Evolutionary conservation across 1,140 invertebrate genomes (phyloP), one percentile per base, ranked within the genome.

Genomic region (Chrysopa pallens): DNA sequence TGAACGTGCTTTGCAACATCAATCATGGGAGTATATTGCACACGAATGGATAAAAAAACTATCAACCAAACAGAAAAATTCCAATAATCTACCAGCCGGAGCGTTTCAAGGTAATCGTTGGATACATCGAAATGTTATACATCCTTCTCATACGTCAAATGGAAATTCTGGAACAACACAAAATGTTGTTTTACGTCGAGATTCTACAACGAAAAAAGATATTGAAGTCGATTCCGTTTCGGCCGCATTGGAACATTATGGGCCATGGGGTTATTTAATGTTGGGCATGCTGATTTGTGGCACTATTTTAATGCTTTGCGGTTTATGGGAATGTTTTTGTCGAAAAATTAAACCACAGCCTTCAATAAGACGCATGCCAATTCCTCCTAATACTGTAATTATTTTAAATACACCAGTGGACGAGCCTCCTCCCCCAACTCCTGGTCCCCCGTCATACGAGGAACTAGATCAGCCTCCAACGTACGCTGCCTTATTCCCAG

Each of bases 211-310:
- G 43, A n/a, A 48, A 45, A 31, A 46, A 47, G 13, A 47, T 43
- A 6, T 33, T 6, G 31, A 11, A 11, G n/a, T 11, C 3, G 63
- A 62, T 1, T 61, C 58, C 7, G 46, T 63, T 17, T 57, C 58
- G 9, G 62, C 62, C 23, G 64, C 64, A 36, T 54, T 76, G 36
- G 67, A 69, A 39, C 72, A 72, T 39, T 74, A 75, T 49, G 73
- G 73, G 4, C 72, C 73, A 0, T 75, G 73, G 73, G 72, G 72
- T 48, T 75, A 75, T 47, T 60, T 75, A 17, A 72, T 75, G 51
- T 63, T 75, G 37, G 73, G 72, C 17, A 74, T 75, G 67, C 56
- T 76, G 35, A 63, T 74, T 40, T 74, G 72, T 52, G 73, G 72
- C 29, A 69, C 69, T 8, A 66, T 74, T 39, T 62, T 76, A 41